Base-by-base conservation (phyloP, 1,140 invertebrate genomes). In the Hyles euphorbiae region DNA sequence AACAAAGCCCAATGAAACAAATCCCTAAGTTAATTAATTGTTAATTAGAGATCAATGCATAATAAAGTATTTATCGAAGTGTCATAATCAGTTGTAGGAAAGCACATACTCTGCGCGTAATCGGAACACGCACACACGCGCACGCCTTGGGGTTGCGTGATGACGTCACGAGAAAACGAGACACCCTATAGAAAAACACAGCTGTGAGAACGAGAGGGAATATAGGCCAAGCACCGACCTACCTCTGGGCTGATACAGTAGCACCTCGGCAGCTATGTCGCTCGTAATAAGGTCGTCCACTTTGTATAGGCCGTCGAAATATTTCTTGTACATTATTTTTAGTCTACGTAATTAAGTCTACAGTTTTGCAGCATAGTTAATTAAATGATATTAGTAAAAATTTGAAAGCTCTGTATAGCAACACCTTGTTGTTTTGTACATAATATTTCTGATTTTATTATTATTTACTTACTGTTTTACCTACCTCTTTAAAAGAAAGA, bases 191-290 rank as follows among this genome's bases (percentile, higher is more conserved):
- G 34, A 53, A 53, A 46, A 61, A 53, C 59, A 1, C 1, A 32
- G 3, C 4, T 7, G 32, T 70, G 22, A 3, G 67, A 81, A 32
- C 55, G 67, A 61, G 79, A 76, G 5, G 53, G 63, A 83, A 85
- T 82, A 80, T 85, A 85, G 82, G 82, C 72, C 82, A 83, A 82
- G 78, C 78, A 74, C 76, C 79, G 80, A 83, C 80, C 80, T 82
- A 83, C 77, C 82, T 83, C 56, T 53, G 58, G 33, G 60, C 66
- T 70, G 68, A 70, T 77, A 74, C 72, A 72, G 75, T 73, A 65
- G 70, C 75, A 66, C 65, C 36, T 40, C 36, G 36, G 72, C 76
- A 75, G 67, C 72, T 71, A 69, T 66, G 67, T 65, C 65, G 61
- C 66, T 79, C 68, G 76, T 79, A 78, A 79, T 81, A 75, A 54